Evolutionary conservation across 2,797 vertebrate genomes (phyloP).

Genomic region (Manis javanica): DNA sequence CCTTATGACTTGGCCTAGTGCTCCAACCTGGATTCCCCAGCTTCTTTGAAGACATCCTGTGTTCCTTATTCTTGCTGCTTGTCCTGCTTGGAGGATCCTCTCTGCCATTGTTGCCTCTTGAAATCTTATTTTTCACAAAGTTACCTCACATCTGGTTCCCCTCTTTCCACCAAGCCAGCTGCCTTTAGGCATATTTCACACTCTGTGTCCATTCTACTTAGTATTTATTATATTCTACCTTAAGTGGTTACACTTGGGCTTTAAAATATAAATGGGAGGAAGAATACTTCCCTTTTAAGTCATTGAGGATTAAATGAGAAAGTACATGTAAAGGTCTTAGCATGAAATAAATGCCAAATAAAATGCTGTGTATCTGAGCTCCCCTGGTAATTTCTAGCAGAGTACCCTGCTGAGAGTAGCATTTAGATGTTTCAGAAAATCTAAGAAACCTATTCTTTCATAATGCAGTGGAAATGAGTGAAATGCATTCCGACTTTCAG

Average conservation of each 20-base stretch:
- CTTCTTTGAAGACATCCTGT: neutral
- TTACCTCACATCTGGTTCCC: neutral
- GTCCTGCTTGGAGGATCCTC: neutral
- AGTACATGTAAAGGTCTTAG: neutral
- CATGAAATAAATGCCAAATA: neutral
- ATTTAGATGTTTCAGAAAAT: neutral
- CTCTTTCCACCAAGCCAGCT: neutral
- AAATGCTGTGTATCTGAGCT: neutral
- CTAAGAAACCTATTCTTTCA: neutral
- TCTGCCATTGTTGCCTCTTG: neutral
- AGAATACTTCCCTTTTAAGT: neutral
- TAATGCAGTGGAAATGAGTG: neutral
- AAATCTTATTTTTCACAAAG: neutral
- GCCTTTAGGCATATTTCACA: neutral
- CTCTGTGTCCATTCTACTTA: neutral
- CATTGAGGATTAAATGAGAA: neutral
- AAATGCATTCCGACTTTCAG: neutral
- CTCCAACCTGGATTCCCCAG: neutral
- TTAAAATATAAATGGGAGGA: neutral
- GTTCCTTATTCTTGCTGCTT: neutral
- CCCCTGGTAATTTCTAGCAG: neutral
- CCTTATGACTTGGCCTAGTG: neutral
- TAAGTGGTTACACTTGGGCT: neutral
- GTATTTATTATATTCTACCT: neutral
- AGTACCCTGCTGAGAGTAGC: fast-evolving